Evolutionary conservation across 2,113 vertebrate species (phyloP), one percentile per base, ranked within the genome.

Genomic region (Notarius lentiginosus): DNA sequence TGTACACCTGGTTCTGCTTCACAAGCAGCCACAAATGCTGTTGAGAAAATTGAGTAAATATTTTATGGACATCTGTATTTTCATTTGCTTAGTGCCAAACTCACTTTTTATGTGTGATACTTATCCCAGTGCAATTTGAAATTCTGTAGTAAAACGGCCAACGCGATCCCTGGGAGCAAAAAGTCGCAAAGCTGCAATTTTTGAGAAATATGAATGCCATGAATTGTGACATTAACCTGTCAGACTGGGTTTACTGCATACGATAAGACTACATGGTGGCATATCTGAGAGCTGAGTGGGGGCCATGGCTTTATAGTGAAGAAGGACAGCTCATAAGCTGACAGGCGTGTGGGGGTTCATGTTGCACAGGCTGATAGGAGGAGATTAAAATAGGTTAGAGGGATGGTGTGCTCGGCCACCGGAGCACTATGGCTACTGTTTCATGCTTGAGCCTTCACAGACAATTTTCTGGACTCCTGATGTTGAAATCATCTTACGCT

Each of bases 141-240:
- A 84, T 86, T 87, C 87, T 79, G 87, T 82, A 76, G 88, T 91
- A 92, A 90, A 58, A 60, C 70, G 72, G 51, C 87, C 55, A 82
- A 91, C 87, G 89, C 77, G 87, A 77, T 79, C 88, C 51, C 76
- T 80, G 77, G 82, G 70, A 85, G 79, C 24, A 47, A 56, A 30
- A 61, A 70, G 84, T 85, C 85, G 89, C 87, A 93, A 92, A 87
- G 88, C 30, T 27, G 73, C 86, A 91, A 89, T 90, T 86, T 82
- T 68, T 53, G 5, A 65, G 79, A 91, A 90, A 90, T 85, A 92
- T 89, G 89, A 92, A 91, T 86, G 85, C 87, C 90, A 90, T 93
- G 88, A 93, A 94, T 89, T 91, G 87, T 91, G 91, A 92, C 88
- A 93, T 92, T 91, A 93, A 94, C 87, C 91, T 93, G 90, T 91